Evolutionary conservation across 2,113 vertebrate genomes (phyloP), one percentile per base, ranked within the genome.

Genomic region (Nyctibius bracteatus): DNA sequence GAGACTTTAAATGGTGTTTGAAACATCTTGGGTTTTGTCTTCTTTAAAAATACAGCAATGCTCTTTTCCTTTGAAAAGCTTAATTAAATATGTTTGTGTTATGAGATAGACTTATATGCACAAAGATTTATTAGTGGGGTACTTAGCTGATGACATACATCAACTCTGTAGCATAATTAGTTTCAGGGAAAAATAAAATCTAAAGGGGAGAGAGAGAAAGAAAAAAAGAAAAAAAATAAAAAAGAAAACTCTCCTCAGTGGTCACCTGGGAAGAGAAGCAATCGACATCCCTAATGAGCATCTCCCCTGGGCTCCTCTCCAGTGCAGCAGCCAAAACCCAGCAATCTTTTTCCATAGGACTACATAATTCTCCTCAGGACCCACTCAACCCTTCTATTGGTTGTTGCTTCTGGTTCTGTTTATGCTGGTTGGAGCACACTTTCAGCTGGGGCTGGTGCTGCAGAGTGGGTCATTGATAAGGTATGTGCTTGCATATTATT

Each of bases 341-440:
- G 23, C 10, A 71, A 72, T 12, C 2, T 14, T 68, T 61, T 82
- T 41, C 54, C 12, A 31, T 0, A 54, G 8, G 20, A 49, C 9
- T 23, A 8, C 20, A n/a, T 9, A 28, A 47, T 47, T 39, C 58
- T 78, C 25, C 41, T 22, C 31, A 74, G 61, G 22, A 70, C 13
- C 16, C 30, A 27, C 31, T 61, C 3, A 2, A 31, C 3, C 1
- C 3, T 62, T 14, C 1, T 8, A 4, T 2, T 63, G 9, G 1
- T 37, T 54, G 49, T 57, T 35, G 4, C 23, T 72, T 46, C 44
- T 55, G 7, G 9, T 88, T 49, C 20, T 57, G 19, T 41, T 67
- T 70, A 10, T 49, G 16, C n/a, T 78, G 51, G 3, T 17, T 83
- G 41, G 12, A 72, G 30, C 8, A 19, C 0, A 0, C 8, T 77